Evolutionary conservation across 2,888 invertebrate genomes (phyloP), one percentile per base, ranked within the genome.

Genomic region (Exocentrus adspersus): DNA sequence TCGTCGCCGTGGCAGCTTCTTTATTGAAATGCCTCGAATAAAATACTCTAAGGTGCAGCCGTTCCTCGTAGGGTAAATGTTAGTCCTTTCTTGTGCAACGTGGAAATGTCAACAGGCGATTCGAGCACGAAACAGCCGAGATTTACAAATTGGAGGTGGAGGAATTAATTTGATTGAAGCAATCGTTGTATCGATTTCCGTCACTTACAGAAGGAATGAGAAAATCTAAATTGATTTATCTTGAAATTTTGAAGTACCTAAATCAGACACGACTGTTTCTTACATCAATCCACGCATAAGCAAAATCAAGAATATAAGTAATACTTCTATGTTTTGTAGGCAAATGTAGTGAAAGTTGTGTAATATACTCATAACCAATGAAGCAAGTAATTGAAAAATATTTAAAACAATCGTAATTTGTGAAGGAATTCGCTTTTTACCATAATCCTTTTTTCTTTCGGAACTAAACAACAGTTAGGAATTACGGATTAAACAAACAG

Each of bases 71-170:
- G 59, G 56, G 43, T 58, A 67, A 67, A 67, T 64, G 67, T 67
- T 67, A 67, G 42, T 52, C 50, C 43, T 48, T 32, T 62, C 62
- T 68, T 65, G 67, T 46, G 64, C 59, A 67, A 57, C 57, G 14
- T 45, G 54, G 65, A 67, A 69, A 69, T 69, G 69, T 69, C 69
- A 69, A 69, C 61, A 21, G 60, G 54, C 61, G 45, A 64, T 60
- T 45, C 20, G 52, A 66, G 59, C 68, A 66, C 64, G 65, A 68
- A 61, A 48, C 50, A 19, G 19, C 16, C 32, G 32, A 42, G 43
- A 52, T 57, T 50, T 57, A 58, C 52, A 61, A 65, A 65, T 61
- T 53, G 58, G 43, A 52, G 57, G 28, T 50, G 45, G 58, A 50
- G 28, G 30, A 32, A 51, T 48, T 32, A 51, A 32, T 51, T 51